A percentile compares a stretch with the other conserved stretches of the same genome.
Conservation (phyloP, 2,888 invertebrate genomes). For the Synergus gifuensis region DNA sequence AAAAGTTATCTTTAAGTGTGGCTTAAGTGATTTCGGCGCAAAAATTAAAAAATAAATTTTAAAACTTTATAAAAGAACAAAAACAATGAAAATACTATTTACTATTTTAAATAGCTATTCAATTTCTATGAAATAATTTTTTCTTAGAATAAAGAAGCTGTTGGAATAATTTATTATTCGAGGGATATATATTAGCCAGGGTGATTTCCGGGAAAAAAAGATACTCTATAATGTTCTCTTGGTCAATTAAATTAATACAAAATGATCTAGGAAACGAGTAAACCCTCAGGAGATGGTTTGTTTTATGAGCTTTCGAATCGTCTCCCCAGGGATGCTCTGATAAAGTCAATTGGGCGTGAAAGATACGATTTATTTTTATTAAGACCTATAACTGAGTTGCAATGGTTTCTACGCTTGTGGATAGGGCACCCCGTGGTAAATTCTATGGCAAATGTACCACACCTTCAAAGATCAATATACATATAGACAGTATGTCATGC, state of each 20-base stretch:
- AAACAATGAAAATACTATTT: background rate
- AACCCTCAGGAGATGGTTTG: constrained; percentile 1
- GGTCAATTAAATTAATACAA: background rate
- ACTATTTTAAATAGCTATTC: too few relatives aligned
- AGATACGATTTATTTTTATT: constrained; percentile 68
- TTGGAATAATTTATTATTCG: background rate
- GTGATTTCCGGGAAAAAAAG: background rate
- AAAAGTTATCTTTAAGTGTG: constrained; percentile 1
- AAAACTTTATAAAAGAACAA: background rate
- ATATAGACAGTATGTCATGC: constrained; percentile 28
- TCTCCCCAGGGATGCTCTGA: constrained; percentile 53
- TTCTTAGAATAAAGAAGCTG: background rate
- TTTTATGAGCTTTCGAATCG: constrained; percentile 49
- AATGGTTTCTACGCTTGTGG: constrained; percentile 57
- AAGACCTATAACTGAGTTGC: constrained; percentile 49
- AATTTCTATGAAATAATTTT: background rate
- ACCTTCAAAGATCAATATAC: constrained; percentile 59
- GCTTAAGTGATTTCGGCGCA: background rate
- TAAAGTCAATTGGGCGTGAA: constrained; percentile 64
- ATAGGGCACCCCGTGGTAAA: constrained; percentile 58
- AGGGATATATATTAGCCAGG: background rate
- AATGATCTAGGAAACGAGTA: background rate
- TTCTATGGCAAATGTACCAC: constrained; percentile 62
- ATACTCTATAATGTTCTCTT: background rate
- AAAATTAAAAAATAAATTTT: background rate